phyloP scores from a whole-genome alignment of 2,797 vertebrate species.

The Rhynchonycteris naso region DNA sequence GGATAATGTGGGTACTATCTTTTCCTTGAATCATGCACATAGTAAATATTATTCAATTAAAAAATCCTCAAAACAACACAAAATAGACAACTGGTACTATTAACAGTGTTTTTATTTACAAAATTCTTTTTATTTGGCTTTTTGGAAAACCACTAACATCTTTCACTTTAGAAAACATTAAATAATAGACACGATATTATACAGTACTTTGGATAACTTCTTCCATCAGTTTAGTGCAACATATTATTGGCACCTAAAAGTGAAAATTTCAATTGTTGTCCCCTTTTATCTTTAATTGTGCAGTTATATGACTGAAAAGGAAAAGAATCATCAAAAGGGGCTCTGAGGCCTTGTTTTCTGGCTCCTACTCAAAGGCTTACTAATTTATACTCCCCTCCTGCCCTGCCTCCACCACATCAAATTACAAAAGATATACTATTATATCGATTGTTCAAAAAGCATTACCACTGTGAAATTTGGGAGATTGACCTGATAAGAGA shows the following conservation, averaged over 20 bases:
- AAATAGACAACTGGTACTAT: neutral
- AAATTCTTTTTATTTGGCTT: slow-evolving; percentile 64
- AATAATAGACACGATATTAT: slow-evolving; percentile 69
- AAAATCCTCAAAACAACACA: neutral
- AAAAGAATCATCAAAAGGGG: slow-evolving; percentile 25
- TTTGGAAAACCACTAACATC: slow-evolving; percentile 24
- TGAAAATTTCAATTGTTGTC: slow-evolving; percentile 60
- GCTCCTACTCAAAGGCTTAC: neutral
- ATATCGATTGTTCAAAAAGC: neutral
- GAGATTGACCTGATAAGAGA: neutral
- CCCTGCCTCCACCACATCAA: neutral
- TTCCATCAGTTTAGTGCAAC: slow-evolving; percentile 67
- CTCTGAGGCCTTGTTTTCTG: neutral
- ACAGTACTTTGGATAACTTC: slow-evolving; percentile 71
- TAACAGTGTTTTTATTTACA: slow-evolving; percentile 63
- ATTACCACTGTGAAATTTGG: neutral
- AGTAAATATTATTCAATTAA: neutral
- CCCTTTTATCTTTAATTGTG: slow-evolving; percentile 49
- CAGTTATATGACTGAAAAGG: slow-evolving; percentile 52
- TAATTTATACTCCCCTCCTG: neutral
- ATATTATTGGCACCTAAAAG: slow-evolving; percentile 68
- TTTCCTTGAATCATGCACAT: neutral
- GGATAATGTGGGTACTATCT: neutral
- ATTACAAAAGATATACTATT: slow-evolving; percentile 20
- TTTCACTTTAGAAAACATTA: slow-evolving; percentile 75